Percentiles rank a stretch among this genome's conserved stretches.
Evolutionary conservation across 1,140 invertebrate genomes (phyloP).

Genomic region (Leptinotarsa defecta): DNA sequence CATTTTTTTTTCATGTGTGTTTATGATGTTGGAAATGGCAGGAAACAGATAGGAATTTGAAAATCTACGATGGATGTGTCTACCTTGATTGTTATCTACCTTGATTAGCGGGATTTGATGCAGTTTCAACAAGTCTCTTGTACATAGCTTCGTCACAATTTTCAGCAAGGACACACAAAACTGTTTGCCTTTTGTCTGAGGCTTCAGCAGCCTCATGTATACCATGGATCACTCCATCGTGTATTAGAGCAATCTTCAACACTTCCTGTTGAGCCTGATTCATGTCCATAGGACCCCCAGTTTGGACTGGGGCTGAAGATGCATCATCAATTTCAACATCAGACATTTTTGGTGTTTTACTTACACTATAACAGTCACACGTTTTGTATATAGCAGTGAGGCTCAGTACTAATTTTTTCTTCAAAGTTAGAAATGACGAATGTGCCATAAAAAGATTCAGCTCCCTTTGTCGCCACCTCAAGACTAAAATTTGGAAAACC

Average conservation of each 20-base stretch:
- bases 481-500: no score
- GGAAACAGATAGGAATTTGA: no score
- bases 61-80: no score
- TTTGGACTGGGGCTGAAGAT: conserved; percentile 60
- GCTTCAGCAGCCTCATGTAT: conserved; percentile 96
- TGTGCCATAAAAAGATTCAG: no score
- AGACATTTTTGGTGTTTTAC: conserved; percentile 61
- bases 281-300: conserved; percentile 83
- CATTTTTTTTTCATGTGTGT: no score
- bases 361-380: not conserved
- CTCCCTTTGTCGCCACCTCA: no score
- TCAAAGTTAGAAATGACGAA: no score
- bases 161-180: conserved; percentile 94
- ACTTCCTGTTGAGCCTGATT: conserved; percentile 92
- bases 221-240: conserved; percentile 93
- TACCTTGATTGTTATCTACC: conserved; percentile 92
- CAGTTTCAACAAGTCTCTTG: conserved; percentile 67
- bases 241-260: conserved; percentile 91
- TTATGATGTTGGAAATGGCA: no score
- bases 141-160: conserved; percentile 98
- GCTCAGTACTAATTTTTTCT: no score
- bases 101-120: conserved; percentile 96
- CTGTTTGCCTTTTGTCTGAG: conserved; percentile 95
- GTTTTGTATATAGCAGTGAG: no score
- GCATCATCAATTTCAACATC: conserved; percentile 68